Evolutionary conservation across 2,888 invertebrate genomes (phyloP), one percentile per base, ranked within the genome.

Genomic region (Formica aserva): DNA sequence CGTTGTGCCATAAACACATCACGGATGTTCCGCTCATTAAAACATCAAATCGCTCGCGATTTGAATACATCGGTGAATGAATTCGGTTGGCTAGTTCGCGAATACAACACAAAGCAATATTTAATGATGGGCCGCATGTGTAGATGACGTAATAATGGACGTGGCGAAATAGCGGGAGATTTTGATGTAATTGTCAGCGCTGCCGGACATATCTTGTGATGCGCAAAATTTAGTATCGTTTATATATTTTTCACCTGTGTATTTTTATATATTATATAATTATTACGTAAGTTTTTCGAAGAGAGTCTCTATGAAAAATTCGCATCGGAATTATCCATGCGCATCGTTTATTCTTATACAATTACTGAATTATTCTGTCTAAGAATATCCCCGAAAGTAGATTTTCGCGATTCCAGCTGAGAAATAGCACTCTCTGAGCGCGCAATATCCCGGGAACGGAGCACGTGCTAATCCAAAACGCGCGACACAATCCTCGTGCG

Each of bases 391-490:
- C 32, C 60, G 67, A 48, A 26, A 71, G 35, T 71, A 35, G 78
- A 80, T 71, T 80, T 48, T 80, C 72, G 60, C 60, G 71, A 80
- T 80, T 72, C 78, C 72, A 35, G 9, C 60, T 71, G 78, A 80
- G 72, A 71, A 71, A 80, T 71, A 60, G 60, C 45, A 41, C 38
- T 18, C n/a, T 29, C 35, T 13, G 60, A 35, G 45, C n/a, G 78
- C 35, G 72, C 72, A 45, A 60, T 60, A 71, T 60, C 67, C 41
- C 38, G 22, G 41, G 57, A 60, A 11, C 60, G 71, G 13, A 29
- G 55, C 32, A 57, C 72, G 72, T 45, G 78, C 60, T 71, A 80
- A 80, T 80, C 78, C 78, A 71, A 80, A 80, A 71, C 78, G 78
- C 69, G 78, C 78, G 72, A 71, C 78, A 72, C 78, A 57, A 71